A percentile compares a stretch with the other conserved stretches of the same genome.
These are phyloP conservation scores for Trididemnum nubilum DNA, from an alignment of 23 tunicate species.

Conservation along the genomic window DNA sequence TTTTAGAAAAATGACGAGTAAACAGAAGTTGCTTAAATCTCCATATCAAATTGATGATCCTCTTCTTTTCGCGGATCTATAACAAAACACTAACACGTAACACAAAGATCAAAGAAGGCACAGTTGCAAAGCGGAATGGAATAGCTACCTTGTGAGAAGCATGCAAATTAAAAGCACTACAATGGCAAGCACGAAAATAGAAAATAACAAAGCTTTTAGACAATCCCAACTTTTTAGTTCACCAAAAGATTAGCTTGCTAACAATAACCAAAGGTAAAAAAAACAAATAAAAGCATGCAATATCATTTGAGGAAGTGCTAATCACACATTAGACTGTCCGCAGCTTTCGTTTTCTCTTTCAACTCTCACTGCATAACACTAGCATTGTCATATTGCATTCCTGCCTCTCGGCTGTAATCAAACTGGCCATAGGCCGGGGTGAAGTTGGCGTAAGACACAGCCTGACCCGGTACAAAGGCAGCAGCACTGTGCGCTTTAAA, in stretches of 20 bases:
- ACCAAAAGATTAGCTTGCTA: no score
- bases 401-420: constrained; percentile 15
- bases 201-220: no score
- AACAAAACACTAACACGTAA: background rate
- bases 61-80: constrained; percentile 50
- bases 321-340: background rate
- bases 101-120: background rate
- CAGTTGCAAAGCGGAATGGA: no score
- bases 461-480: background rate
- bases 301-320: background rate
- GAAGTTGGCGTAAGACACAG: background rate
- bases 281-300: constrained; percentile 5
- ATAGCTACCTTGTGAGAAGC: no score
- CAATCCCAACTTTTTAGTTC: no score
- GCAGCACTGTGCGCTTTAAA: constrained; percentile 30
- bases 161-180: background rate
- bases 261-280: background rate
- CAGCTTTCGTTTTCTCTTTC: background rate
- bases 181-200: no score
- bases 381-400: constrained; percentile 15
- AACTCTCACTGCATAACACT: constrained; percentile 19
- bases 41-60: constrained; percentile 60
- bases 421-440: constrained; percentile 45
- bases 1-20: background rate
- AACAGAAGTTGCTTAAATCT: constrained; percentile 27